Evolutionary conservation across 2,888 invertebrate species (phyloP), one percentile per base, ranked within the genome.

Genomic region (Choristoneura rosaceana): DNA sequence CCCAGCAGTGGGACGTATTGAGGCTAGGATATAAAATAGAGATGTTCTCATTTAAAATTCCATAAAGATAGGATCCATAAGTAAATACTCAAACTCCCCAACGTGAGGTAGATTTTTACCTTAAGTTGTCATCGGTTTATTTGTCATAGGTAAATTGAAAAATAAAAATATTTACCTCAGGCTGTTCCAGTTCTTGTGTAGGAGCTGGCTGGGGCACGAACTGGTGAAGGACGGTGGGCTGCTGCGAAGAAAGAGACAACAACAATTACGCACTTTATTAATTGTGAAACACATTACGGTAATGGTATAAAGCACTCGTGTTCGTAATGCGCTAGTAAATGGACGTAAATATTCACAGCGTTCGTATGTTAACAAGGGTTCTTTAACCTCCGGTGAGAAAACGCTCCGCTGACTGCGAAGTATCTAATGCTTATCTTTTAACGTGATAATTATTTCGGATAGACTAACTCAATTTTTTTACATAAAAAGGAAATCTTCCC

Each of bases 171-270:
- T 82, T 82, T 84, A 93, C 94, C 84, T 94, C 93, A 68, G 91
- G 88, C 79, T 94, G 93, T 78, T 93, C 93, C 73, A 93, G 78
- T 75, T 93, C 93, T 75, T 93, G 94, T 7, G 93, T 92, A n/a
- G 93, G 93, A 9, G 93, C 93, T 8, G 90, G 80, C 80, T 94
- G 93, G 2, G 94, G 93, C 55, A 94, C 88, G 78, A 93, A 94
- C 79, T 94, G 94, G 76, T 94, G 93, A 68, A 93, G 84, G 50
- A 91, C 84, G 58, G 87, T 86, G 33, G 87, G 82, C 80, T 92
- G 93, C 92, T 92, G 85, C 58, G 89, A 87, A 74, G 77, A 66
- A 74, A 74, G 50, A 76, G n/a, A 67, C 61, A 59, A 65, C 17
- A 68, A 64, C 60, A 38, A 73, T 73, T 73, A 69, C 64, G 38